These are phyloP conservation scores for Dolichomitus sp. DNA, from an alignment of 2,888 invertebrate species.

Conservation along the genomic window DNA sequence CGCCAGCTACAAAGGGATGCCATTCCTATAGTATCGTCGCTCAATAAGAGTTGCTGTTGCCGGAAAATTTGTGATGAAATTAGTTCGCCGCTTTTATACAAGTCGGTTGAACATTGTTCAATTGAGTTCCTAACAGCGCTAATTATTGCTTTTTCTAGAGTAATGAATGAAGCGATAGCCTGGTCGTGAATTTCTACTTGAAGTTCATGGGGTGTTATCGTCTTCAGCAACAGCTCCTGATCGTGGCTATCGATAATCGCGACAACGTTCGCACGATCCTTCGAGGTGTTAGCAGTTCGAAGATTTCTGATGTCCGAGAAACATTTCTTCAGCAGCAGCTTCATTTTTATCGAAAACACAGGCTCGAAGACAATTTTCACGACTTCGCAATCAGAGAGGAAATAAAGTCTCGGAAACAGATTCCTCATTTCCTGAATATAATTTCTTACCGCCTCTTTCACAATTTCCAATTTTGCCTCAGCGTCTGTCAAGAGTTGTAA, in stretches of 20 bases:
- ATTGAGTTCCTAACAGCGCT: slow-evolving; percentile 83
- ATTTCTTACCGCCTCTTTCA: slow-evolving; percentile 86
- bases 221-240: slow-evolving; percentile 86
- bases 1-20: slow-evolving; percentile 89
- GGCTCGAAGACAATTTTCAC: slow-evolving; percentile 91
- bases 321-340: slow-evolving; percentile 90
- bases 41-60: not conserved
- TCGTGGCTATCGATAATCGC: slow-evolving; percentile 89
- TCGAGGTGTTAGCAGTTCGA: slow-evolving; percentile 83
- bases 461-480: slow-evolving; percentile 76
- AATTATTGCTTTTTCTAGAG: slow-evolving; percentile 88
- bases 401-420: slow-evolving; percentile 92
- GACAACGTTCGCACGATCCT: slow-evolving; percentile 86
- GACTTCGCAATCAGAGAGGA: slow-evolving; percentile 92
- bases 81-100: slow-evolving; percentile 77
- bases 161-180: slow-evolving; percentile 30
- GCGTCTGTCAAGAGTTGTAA: slow-evolving; percentile 66
- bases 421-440: slow-evolving; percentile 90
- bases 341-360: slow-evolving; percentile 88
- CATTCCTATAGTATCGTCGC: slow-evolving; percentile 86
- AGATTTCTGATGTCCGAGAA: slow-evolving; percentile 90
- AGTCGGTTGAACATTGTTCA: slow-evolving; percentile 76
- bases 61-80: not conserved
- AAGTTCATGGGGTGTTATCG: not conserved
- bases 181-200: slow-evolving; percentile 4